A percentile compares a stretch with the other conserved stretches of the same genome.
These are phyloP conservation scores for Hemibagrus guttatus DNA, from an alignment of 2,797 vertebrate species.

Conservation along the genomic window DNA sequence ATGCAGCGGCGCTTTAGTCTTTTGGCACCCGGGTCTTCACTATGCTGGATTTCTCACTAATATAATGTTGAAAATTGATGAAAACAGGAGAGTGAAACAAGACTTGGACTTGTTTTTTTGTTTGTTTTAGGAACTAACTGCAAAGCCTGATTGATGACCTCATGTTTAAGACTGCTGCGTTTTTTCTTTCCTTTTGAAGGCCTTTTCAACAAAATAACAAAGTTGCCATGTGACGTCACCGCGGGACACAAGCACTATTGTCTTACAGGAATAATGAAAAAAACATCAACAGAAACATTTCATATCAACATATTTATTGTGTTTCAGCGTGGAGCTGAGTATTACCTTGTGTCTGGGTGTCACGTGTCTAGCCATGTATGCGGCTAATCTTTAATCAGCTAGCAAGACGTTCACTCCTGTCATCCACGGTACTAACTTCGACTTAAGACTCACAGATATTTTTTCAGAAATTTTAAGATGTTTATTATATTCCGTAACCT, in stretches of 20 bases:
- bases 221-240: not conserved
- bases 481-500: not conserved
- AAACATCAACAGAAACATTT: not conserved
- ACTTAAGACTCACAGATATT: not conserved
- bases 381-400: slow-evolving; percentile 5
- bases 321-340: not conserved
- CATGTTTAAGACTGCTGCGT: not conserved
- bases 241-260: no score
- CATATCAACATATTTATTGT: not conserved
- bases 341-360: slow-evolving; percentile 23
- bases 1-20: not conserved
- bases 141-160: not conserved
- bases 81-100: not conserved
- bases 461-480: not conserved
- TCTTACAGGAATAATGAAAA: not conserved
- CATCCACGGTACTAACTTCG: not conserved
- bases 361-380: slow-evolving; percentile 1
- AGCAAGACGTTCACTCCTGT: not conserved
- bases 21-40: not conserved
- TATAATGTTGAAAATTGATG: not conserved
- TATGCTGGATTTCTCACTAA: not conserved
- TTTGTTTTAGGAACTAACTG: not conserved
- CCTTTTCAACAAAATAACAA: not conserved
- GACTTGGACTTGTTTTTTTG: not conserved
- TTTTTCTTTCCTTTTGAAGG: no score